A percentile compares a stretch with the other conserved stretches of the same genome.
Conservation (phyloP, 2,113 vertebrate species). For the Amphiprion percula region DNA sequence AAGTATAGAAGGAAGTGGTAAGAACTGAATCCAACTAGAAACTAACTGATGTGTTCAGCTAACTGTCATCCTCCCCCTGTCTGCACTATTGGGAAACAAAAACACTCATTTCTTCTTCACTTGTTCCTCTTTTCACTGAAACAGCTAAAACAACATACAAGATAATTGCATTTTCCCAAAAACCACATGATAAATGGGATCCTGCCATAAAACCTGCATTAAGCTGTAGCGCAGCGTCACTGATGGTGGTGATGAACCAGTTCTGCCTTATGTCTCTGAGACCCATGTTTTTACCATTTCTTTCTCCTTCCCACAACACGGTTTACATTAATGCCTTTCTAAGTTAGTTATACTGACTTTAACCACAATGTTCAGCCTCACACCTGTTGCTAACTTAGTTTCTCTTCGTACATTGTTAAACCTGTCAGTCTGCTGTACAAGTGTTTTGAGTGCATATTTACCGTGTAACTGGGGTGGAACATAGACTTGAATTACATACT, state of each 20-base stretch:
- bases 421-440: neutral
- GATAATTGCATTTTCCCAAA: no score
- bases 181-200: neutral
- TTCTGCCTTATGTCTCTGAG: constrained; percentile 34
- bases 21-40: neutral
- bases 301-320: neutral
- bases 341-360: constrained; percentile 25
- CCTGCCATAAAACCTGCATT: neutral
- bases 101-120: neutral
- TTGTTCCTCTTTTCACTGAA: neutral
- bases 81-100: neutral
- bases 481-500: neutral
- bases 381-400: neutral
- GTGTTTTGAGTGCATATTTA: constrained; percentile 10
- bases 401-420: neutral
- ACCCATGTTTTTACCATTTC: constrained; percentile 10
- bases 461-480: neutral
- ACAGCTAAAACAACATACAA: neutral
- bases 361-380: neutral
- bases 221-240: neutral
- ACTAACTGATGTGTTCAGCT: neutral
- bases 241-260: neutral
- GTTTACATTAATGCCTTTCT: neutral
- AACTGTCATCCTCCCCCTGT: neutral
- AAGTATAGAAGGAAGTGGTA: neutral